phyloP scores from a whole-genome alignment of 2,888 invertebrate genomes.

The Selenia dentaria region DNA sequence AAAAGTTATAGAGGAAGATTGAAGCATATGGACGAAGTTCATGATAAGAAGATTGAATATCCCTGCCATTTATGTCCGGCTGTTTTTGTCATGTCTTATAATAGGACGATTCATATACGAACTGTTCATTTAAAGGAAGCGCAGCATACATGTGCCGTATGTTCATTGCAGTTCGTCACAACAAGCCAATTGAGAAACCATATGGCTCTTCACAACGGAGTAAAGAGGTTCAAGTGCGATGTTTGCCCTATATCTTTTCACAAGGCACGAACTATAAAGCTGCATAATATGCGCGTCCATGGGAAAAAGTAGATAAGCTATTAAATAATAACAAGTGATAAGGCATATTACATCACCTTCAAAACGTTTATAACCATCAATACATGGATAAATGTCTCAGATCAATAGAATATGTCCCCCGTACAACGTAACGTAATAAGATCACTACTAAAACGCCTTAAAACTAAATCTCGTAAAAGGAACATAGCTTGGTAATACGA shows the following conservation, averaged over 20 bases:
- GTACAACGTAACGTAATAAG: too few relatives aligned
- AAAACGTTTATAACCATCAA: too few relatives aligned
- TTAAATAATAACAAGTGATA: too few relatives aligned
- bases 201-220: conserved; percentile 39
- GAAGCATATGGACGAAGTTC: conserved; percentile 35
- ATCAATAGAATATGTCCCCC: too few relatives aligned
- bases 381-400: too few relatives aligned
- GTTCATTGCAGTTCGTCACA: conserved; percentile 59
- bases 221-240: conserved; percentile 3
- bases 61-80: conserved; percentile 64
- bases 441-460: too few relatives aligned
- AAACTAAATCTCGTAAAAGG: too few relatives aligned
- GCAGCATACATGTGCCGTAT: conserved; percentile 56
- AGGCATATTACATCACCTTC: too few relatives aligned
- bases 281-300: conserved; percentile 23
- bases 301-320: too few relatives aligned
- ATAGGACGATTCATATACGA: conserved; percentile 60
- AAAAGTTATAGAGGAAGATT: conserved; percentile 49
- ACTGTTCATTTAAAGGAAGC: conserved; percentile 64
- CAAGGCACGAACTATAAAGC: conserved; percentile 51
- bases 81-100: conserved; percentile 57
- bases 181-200: conserved; percentile 59
- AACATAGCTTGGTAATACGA: too few relatives aligned
- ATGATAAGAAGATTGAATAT: conserved; percentile 53
- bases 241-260: conserved; percentile 39